Evolutionary conservation across 2,113 vertebrate species (phyloP), one percentile per base, ranked within the genome.

Genomic region (Paraplagusia blochii): DNA sequence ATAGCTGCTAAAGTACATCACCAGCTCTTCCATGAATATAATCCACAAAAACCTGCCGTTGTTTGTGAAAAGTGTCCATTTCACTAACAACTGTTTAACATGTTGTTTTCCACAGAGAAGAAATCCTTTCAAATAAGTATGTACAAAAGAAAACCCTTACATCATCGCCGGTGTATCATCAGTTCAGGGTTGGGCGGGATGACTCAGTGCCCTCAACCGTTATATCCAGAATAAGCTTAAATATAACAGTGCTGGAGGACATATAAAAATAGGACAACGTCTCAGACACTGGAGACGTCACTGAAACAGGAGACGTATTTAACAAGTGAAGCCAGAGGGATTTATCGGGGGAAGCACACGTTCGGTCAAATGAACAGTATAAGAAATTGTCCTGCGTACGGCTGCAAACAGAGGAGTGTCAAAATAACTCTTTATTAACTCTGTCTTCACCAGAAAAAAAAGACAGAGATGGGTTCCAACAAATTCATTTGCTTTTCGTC

Each of bases 21-120:
- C 66, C 61, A 54, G 47, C 17, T 16, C 22, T 59, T 39, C 34
- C 58, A 51, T 57, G 61, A 11, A 40, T 61, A 35, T 39, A 58
- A 43, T 19, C n/a, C 44, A 55, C 40, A 58, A 16, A 16, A 44
- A 44, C 19, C 36, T 39, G 43, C 29, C n/a, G n/a, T n/a, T n/a
- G n/a, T n/a, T n/a, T n/a, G n/a, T n/a, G n/a, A n/a, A 3, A 45
- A 69, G 53, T 35, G 48, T 57, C n/a, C 48, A 38, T 58, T 45
- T 43, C 36, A 65, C 69, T 68, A 45, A 71, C 63, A 60, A 3
- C 12, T 17, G 3, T 42, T 46, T 1, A 55, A 39, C 4, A 34
- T 35, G 7, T 40, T 15, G 45, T 36, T 16, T 12, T 47, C 42
- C 29, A 62, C 54, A 57, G 22, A 51, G 17, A 52, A 18, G 18